Evolutionary conservation across 2,888 invertebrate genomes (phyloP).

Genomic region (Embidobia sp.): DNA sequence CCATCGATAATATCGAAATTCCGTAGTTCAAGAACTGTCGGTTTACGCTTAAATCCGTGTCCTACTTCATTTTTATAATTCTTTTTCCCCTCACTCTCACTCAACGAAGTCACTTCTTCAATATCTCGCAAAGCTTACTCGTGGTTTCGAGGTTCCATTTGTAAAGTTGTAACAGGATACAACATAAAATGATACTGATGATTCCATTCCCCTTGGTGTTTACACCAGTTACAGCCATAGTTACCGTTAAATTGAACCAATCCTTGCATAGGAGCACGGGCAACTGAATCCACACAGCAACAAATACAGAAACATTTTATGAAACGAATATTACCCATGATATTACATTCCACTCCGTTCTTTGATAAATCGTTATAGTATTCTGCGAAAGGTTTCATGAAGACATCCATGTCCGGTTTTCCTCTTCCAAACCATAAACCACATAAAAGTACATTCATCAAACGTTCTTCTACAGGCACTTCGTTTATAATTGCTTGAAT

Average conservation of each 20-base stretch:
- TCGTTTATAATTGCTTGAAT: background rate
- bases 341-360: background rate
- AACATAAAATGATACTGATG: too few species aligned
- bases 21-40: too few species aligned
- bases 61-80: too few species aligned
- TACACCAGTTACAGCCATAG: background rate
- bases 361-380: background rate
- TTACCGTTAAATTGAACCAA: slow-evolving; percentile 2
- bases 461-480: background rate
- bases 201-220: too few species aligned
- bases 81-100: too few species aligned
- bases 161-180: too few species aligned
- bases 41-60: too few species aligned
- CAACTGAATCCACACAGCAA: background rate
- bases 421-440: slow-evolving; percentile 13
- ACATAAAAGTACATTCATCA: slow-evolving; percentile 3
- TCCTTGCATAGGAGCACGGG: background rate
- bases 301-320: background rate
- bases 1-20: too few species aligned
- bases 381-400: slow-evolving; percentile 1
- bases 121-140: too few species aligned
- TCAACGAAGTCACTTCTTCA: too few species aligned
- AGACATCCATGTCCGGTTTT: slow-evolving; percentile 1
- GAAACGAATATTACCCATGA: background rate
- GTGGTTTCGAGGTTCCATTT: too few species aligned